A percentile compares a stretch with the other conserved stretches of the same genome.
Evolutionary conservation across 2,797 vertebrate species (phyloP).

Genomic region (Lycodopsis pacificus): DNA sequence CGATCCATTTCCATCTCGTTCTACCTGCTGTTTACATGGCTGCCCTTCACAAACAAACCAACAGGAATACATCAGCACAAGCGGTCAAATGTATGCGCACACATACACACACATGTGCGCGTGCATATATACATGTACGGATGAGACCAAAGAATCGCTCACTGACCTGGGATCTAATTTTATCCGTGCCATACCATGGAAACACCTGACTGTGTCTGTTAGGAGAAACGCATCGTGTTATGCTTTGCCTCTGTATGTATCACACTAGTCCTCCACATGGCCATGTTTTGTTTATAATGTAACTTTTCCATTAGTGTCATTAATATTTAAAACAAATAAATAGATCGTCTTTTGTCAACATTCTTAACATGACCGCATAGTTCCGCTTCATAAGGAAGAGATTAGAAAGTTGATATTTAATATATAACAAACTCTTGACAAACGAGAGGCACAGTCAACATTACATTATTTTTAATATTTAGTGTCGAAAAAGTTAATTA

Average conservation of each 20-base stretch:
- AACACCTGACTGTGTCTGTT: constrained; percentile 76
- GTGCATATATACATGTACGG: constrained; percentile 7
- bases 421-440: no score
- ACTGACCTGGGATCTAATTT: constrained; percentile 77
- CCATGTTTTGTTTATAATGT: neutral
- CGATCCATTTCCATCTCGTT: constrained; percentile 6
- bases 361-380: neutral
- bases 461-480: neutral
- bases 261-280: neutral
- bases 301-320: neutral
- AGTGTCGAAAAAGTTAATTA: neutral
- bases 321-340: neutral
- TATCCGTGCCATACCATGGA: constrained; percentile 62
- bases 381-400: neutral
- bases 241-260: constrained; percentile 39
- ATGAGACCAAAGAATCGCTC: constrained; percentile 66
- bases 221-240: constrained; percentile 44
- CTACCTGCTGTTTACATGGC: constrained; percentile 45
- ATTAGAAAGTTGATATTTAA: neutral
- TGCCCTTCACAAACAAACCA: constrained; percentile 53
- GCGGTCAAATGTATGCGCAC: constrained; percentile 31
- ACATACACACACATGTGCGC: neutral
- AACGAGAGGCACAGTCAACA: neutral
- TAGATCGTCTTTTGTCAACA: neutral
- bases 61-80: constrained; percentile 43